Conservation (phyloP, 2,797 vertebrate species). For the Onychomys arenicola region DNA sequence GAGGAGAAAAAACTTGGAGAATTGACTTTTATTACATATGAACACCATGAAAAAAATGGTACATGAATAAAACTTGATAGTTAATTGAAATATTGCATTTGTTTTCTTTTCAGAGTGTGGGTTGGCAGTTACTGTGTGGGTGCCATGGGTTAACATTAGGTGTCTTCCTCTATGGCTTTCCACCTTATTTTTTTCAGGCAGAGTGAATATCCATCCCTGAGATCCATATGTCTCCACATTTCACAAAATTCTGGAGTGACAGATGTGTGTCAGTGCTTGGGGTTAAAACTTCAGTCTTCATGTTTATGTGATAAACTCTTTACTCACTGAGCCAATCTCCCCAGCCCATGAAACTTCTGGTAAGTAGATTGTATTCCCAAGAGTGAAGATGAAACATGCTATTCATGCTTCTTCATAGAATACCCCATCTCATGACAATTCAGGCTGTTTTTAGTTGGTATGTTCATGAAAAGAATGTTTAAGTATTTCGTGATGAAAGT, state of each 20-base stretch:
- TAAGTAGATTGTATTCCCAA: not conserved
- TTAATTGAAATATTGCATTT: not conserved
- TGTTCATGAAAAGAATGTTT: not conserved
- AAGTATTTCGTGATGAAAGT: not conserved
- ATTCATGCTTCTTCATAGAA: not conserved
- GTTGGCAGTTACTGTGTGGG: not conserved
- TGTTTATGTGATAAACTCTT: not conserved
- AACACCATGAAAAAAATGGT: not conserved
- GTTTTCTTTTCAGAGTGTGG: not conserved
- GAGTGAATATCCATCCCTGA: not conserved
- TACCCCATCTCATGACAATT: not conserved
- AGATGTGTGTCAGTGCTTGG: not conserved
- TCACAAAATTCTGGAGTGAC: no score
- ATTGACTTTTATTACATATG: not conserved
- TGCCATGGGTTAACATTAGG: not conserved
- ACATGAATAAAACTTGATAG: not conserved
- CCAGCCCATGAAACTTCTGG: not conserved
- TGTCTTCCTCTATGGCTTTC: not conserved
- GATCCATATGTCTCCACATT: not conserved
- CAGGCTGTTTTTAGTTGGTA: not conserved
- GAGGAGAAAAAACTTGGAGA: not conserved
- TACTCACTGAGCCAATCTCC: not conserved
- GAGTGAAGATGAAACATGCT: not conserved
- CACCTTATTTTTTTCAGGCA: not conserved
- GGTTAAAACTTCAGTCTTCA: not conserved